Evolutionary conservation across 35 echinoderm and acorn worm species (phyloP).

Genomic region (Apostichopus californicus): DNA sequence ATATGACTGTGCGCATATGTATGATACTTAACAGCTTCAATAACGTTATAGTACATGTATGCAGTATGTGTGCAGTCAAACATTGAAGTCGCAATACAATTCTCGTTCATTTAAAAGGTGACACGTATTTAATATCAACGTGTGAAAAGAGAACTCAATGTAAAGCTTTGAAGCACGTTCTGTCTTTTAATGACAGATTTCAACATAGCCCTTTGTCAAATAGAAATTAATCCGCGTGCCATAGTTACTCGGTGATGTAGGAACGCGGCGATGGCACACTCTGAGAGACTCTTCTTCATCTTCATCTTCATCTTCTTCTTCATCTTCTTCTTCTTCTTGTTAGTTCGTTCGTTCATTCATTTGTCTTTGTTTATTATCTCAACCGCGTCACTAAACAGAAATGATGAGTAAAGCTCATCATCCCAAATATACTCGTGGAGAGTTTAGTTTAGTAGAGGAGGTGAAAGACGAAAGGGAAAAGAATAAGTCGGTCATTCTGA

Average conservation of each 20-base stretch:
- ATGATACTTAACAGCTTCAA: too few relatives aligned
- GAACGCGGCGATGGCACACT: neutral
- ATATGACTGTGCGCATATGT: too few relatives aligned
- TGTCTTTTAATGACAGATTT: neutral
- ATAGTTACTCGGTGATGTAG: neutral
- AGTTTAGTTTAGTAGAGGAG: too few relatives aligned
- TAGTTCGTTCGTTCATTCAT: too few relatives aligned
- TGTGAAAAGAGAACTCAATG: too few relatives aligned
- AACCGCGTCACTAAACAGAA: neutral
- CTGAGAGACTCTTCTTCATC: neutral
- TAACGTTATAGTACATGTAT: too few relatives aligned
- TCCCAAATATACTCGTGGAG: neutral
- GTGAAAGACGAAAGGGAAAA: too few relatives aligned
- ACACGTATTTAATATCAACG: too few relatives aligned
- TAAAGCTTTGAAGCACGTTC: neutral
- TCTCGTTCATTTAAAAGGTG: neutral
- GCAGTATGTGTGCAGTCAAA: neutral
- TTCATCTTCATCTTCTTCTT: neutral
- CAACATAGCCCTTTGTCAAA: neutral
- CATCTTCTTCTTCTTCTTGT: too few relatives aligned
- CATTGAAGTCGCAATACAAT: neutral
- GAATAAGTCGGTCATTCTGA: too few relatives aligned
- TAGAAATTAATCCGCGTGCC: neutral
- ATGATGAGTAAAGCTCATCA: constrained; percentile 5
- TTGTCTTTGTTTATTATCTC: neutral